phyloP scores from a whole-genome alignment of 2,797 vertebrate species.

The Hypotaenidia philippensis region DNA sequence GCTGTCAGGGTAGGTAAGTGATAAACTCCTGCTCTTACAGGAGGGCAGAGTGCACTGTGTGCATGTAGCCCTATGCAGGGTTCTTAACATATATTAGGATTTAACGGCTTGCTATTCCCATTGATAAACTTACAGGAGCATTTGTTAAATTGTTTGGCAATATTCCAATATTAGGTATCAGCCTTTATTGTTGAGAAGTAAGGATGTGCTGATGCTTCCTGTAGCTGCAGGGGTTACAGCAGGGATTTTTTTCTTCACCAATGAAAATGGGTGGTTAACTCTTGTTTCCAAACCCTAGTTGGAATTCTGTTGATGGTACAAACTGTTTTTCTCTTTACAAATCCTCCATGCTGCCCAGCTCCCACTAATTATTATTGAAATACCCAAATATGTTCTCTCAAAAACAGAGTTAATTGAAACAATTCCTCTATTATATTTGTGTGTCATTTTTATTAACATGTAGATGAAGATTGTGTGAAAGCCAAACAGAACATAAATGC shows the following conservation, averaged over 20 bases:
- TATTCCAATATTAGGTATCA: not conserved
- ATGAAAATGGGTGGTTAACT: not conserved
- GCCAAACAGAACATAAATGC: too few species aligned
- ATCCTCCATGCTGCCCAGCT: not conserved
- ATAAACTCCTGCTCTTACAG: not conserved
- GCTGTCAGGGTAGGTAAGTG: not conserved
- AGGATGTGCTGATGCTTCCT: not conserved
- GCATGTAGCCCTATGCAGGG: not conserved
- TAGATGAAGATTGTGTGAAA: not conserved
- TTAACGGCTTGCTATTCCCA: not conserved
- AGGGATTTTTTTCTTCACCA: not conserved
- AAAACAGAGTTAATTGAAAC: not conserved
- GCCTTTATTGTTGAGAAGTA: not conserved
- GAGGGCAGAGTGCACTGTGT: not conserved
- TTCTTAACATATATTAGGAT: not conserved
- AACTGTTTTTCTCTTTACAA: not conserved
- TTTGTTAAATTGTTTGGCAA: not conserved
- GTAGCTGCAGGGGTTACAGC: not conserved
- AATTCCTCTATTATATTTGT: not conserved
- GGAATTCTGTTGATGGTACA: not conserved
- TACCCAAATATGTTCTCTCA: not conserved
- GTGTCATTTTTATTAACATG: not conserved
- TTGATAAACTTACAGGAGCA: not conserved
- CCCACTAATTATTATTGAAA: not conserved
- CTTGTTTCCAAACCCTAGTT: not conserved